Percentiles rank a stretch among this genome's conserved stretches.
These are phyloP conservation scores for Dicrurus megarhynchus DNA, from an alignment of 2,113 vertebrate species.

Conservation along the genomic window DNA sequence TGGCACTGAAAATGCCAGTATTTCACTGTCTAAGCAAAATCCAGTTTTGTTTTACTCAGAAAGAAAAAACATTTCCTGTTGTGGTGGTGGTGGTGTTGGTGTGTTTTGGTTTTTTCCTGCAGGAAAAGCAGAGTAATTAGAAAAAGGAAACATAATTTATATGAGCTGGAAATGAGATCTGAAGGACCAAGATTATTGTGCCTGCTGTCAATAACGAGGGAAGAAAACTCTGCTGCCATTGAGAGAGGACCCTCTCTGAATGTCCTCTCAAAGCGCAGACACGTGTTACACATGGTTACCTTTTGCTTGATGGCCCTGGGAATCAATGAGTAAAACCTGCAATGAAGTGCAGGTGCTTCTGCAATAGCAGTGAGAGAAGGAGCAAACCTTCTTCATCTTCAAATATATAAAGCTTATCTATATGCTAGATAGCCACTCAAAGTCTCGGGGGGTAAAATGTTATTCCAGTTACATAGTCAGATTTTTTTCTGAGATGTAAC, in stretches of 20 bases:
- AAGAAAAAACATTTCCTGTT: neutral
- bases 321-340: neutral
- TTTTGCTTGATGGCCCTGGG: neutral
- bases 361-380: neutral
- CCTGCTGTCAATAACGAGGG: neutral
- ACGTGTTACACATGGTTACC: no score
- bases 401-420: neutral
- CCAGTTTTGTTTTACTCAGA: neutral
- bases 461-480: neutral
- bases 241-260: neutral
- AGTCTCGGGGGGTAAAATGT: fast-evolving
- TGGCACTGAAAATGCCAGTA: neutral
- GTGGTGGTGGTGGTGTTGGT: fast-evolving
- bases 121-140: neutral
- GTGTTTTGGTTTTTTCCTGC: neutral
- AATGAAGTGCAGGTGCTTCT: neutral
- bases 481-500: neutral
- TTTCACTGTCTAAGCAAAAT: neutral
- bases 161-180: neutral
- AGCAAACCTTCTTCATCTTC: neutral
- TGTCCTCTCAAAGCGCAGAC: neutral
- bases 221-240: neutral
- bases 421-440: neutral
- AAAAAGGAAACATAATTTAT: neutral
- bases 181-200: neutral